Evolutionary conservation across 2,113 vertebrate genomes (phyloP), one percentile per base, ranked within the genome.

Genomic region (Coptodon rendalli): DNA sequence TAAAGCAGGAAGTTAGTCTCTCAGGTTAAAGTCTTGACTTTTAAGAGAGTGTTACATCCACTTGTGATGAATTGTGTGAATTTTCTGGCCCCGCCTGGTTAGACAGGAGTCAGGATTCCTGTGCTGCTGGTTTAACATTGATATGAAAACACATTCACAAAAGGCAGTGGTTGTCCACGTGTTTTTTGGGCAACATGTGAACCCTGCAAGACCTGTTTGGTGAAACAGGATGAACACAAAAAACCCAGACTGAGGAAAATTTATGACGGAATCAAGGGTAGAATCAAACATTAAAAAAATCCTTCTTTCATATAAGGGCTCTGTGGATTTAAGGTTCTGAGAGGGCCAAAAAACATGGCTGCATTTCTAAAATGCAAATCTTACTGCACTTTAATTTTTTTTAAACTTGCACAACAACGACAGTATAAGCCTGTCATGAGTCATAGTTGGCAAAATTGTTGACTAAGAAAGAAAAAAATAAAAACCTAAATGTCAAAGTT

Each of bases 61-160:
- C 38, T 45, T 73, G 38, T 73, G 3, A 40, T 24, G 68, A 45
- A 73, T 8, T 45, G 40, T 27, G n/a, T 45, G 3, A 40, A 17
- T 10, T 10, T 45, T 73, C 5, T 45, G 66, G 12, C 40, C n/a
- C 0, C 0, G 4, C 5, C 19, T 0, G 36, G 11, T 22, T 71
- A 38, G 19, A 43, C 9, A 71, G 2, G 36, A 16, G 29, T 16
- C 31, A n/a, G 59, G 16, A 63, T 2, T 63, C 59, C 61, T 1
- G 17, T 1, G 6, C 68, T 73, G 40, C 40, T 73, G 40, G 43
- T 24, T 73, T 17, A 10, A 29, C 14, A 6, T 45, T 6, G 68
- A 45, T 48, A 17, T 48, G 0, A 5, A 76, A 76, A 29, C 13
- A 76, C 9, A 2, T 6, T 76, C 3, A 48, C 68, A 45, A 76